These are phyloP conservation scores for Dyspetes luteomarginatus DNA, from an alignment of 2,888 invertebrate genomes.

Conservation along the genomic window DNA sequence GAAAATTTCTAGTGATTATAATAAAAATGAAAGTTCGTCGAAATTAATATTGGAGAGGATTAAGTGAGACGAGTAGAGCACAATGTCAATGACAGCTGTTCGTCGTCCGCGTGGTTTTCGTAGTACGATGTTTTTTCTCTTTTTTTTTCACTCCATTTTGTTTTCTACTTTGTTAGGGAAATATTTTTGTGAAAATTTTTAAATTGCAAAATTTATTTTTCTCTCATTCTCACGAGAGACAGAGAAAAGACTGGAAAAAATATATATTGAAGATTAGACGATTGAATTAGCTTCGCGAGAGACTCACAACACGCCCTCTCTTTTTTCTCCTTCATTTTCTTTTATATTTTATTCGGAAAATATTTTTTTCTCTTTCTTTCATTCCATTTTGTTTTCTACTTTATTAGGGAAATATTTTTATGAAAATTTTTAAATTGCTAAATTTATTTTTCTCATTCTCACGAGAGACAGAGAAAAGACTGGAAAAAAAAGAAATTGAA, in stretches of 20 bases:
- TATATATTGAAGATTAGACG: slow-evolving; percentile 35
- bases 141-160: no score
- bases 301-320: slow-evolving; percentile 52
- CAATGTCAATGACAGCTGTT: slow-evolving; percentile 82
- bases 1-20: no score
- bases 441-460: not conserved
- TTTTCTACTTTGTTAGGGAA: no score
- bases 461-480: not conserved
- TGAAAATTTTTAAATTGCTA: no score
- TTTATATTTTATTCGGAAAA: not conserved
- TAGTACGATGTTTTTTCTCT: not conserved
- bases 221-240: not conserved
- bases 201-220: not conserved
- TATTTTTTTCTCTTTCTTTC: not conserved
- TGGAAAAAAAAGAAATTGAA: slow-evolving; percentile 30
- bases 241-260: not conserved
- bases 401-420: no score
- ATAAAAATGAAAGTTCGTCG: slow-evolving; percentile 43
- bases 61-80: slow-evolving; percentile 50
- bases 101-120: slow-evolving; percentile 55
- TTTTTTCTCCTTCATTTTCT: not conserved
- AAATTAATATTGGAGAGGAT: slow-evolving; percentile 17
- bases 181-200: no score
- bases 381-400: no score
- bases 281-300: slow-evolving; percentile 45